phyloP scores from a whole-genome alignment of 1,140 invertebrate genomes.

The Eciton burchellii region DNA sequence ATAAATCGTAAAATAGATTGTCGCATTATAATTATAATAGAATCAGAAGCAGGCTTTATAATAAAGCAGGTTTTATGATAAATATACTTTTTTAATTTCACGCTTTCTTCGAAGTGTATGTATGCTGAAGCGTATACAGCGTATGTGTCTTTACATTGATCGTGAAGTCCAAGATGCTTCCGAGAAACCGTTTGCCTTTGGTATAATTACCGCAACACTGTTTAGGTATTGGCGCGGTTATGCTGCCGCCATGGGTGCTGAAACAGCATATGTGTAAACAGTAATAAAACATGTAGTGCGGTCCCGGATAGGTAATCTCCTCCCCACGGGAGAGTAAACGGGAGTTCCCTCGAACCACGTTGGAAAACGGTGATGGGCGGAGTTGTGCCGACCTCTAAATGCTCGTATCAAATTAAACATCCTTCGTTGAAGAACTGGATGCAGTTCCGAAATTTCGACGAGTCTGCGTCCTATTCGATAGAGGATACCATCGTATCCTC shows the following conservation, averaged over 20 bases:
- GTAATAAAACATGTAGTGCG: slow-evolving; percentile 78
- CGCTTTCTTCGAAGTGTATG: too few species aligned
- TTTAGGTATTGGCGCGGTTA: slow-evolving; percentile 77
- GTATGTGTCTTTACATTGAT: slow-evolving; percentile 12
- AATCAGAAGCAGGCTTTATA: too few species aligned
- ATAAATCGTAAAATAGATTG: too few species aligned
- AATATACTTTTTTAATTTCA: background rate
- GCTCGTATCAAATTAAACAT: slow-evolving; percentile 74
- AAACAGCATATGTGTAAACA: slow-evolving; percentile 80
- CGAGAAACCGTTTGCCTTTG: slow-evolving; percentile 69
- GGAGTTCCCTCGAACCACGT: slow-evolving; percentile 39
- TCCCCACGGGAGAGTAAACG: slow-evolving; percentile 68
- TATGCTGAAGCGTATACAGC: too few species aligned
- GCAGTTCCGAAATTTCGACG: background rate
- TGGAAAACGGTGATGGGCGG: slow-evolving; percentile 69
- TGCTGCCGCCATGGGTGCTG: slow-evolving; percentile 76
- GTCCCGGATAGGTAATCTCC: slow-evolving; percentile 71
- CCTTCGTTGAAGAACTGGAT: slow-evolving; percentile 69
- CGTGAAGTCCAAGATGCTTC: slow-evolving; percentile 63
- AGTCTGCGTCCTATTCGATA: slow-evolving; percentile 19
- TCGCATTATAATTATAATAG: too few species aligned
- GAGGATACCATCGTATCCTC: background rate
- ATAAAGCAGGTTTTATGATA: too few species aligned
- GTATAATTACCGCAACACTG: slow-evolving; percentile 78
- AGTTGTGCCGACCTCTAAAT: slow-evolving; percentile 65